Evolutionary conservation across 2,888 invertebrate species (phyloP), one percentile per base, ranked within the genome.

Genomic region (Volucella bombylans): DNA sequence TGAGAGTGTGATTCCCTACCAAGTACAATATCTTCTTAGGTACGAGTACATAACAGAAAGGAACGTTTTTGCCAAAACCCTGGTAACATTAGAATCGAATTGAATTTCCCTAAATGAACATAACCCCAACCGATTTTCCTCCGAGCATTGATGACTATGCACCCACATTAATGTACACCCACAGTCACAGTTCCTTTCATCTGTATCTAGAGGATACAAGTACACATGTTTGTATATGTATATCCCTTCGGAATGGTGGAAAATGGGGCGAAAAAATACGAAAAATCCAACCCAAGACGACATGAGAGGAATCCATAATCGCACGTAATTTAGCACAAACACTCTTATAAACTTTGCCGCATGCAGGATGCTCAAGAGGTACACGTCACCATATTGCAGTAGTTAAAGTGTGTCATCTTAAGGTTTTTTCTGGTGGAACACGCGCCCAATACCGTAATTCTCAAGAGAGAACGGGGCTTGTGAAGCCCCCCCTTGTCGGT

Each of bases 301-400:
- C 74, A 74, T 43, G 83, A 80, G 80, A 49, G 62, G 74, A 83
- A 83, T 83, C 43, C 80, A 55, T 74, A 80, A 83, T 83, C 68
- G 45, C 57, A 79, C 68, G 82, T 83, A 65, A 65, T 71, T 71
- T 74, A 76, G 80, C 74, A 80, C 83, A 74, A 83, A 80, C 71
- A 45, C 80, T 67, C 80, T 31, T 31, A 80, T 69, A 74, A 74
- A 59, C 43, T 61, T 67, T 45, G 54, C 59, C 47, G 12, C 38
- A 11, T 1, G 14, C 12, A 14, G 59, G 52, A 49, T 47, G 31
- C 50, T 79, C 38, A 50, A 65, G 57, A 80, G 80, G 83, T 76
- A 73, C 74, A 83, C 49, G 54, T 54, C 69, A 74, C 18, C 59
- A 50, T 39, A n/a, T 38, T 45, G 18, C n/a, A 50, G 38, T 39